Percentiles rank a stretch among this genome's conserved stretches.
These are phyloP conservation scores for Lutjanus campechanus DNA, from an alignment of 2,797 vertebrate genomes.

Conservation along the genomic window DNA sequence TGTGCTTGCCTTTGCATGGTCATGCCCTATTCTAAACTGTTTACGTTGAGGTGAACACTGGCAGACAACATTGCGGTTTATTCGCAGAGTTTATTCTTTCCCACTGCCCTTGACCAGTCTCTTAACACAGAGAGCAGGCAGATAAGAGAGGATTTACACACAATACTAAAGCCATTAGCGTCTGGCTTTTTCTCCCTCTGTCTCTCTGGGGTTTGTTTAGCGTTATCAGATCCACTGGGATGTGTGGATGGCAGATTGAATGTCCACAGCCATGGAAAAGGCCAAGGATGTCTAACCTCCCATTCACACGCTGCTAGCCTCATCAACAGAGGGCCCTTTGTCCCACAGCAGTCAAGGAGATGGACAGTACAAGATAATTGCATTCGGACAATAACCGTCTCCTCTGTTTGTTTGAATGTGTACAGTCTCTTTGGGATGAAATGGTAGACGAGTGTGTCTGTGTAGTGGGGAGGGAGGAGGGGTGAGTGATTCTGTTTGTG, in stretches of 20 bases:
- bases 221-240: conserved; percentile 84
- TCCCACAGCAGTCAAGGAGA: conserved; percentile 78
- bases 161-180: conserved; percentile 84
- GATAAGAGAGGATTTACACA: conserved; percentile 86
- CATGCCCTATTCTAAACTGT: conserved; percentile 43
- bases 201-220: conserved; percentile 78
- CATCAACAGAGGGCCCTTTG: conserved; percentile 83
- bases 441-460: conserved; percentile 77
- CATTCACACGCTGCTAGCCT: conserved; percentile 81
- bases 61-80: conserved; percentile 57
- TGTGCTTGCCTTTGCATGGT: conserved; percentile 12
- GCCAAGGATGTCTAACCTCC: conserved; percentile 83
- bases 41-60: conserved; percentile 54
- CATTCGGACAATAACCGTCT: conserved; percentile 78
- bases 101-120: conserved; percentile 82
- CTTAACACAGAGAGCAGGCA: conserved; percentile 79
- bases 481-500: conserved; percentile 58
- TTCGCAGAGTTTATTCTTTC: conserved; percentile 64
- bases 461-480: conserved; percentile 39
- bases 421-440: conserved; percentile 82
- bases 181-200: conserved; percentile 68
- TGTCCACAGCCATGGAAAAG: conserved; percentile 81
- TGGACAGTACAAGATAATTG: conserved; percentile 86
- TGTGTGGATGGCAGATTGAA: conserved; percentile 85
- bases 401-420: conserved; percentile 81